Evolutionary conservation across 2,888 invertebrate genomes (phyloP), one percentile per base, ranked within the genome.

Genomic region (Trissonchulus latispiculum): DNA sequence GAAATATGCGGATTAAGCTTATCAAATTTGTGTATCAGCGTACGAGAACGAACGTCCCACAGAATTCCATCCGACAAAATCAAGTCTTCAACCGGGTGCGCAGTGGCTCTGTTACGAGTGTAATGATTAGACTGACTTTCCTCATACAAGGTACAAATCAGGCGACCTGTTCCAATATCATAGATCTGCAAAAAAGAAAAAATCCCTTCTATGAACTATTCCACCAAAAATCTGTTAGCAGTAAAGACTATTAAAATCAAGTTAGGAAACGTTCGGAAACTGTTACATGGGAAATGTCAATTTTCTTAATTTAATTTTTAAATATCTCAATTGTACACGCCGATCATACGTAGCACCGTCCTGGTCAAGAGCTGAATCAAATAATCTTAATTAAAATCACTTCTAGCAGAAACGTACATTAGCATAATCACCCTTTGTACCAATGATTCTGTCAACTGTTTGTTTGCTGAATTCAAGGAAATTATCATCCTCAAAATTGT

Each of bases 51-150:
- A 8, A 93, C 90, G 83, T 97, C 96, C 90, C 94, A 97, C 0
- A 97, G 85, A 0, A 96, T 94, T 61, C 97, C 96, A 83, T 97
- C 96, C 73, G 92, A 92, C 8, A 97, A 86, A n/a, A 97, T 90
- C 29, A 97, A 86, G 80, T 95, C 94, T 83, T 97, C 96, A 1
- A 91, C 90, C 72, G 92, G 92, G 84, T 91, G 93, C 84, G 95
- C 95, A 1, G 94, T 94, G 1, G 97, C 96, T 71, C 91, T 87
- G 85, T 97, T 97, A 85, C 91, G 91, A 1, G 90, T 90, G 85
- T 97, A 99, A 83, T 91, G 90, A 85, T 97, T 97, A 75, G 92
- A 91, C 80, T 91, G 89, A 72, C 89, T 87, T 0, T 93, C 92
- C 76, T 85, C 84, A 36, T 89, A 88, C 67, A 96, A 87, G 0